These are phyloP conservation scores for Probaryconus sp. DNA, from an alignment of 1,140 invertebrate species.

Conservation along the genomic window DNA sequence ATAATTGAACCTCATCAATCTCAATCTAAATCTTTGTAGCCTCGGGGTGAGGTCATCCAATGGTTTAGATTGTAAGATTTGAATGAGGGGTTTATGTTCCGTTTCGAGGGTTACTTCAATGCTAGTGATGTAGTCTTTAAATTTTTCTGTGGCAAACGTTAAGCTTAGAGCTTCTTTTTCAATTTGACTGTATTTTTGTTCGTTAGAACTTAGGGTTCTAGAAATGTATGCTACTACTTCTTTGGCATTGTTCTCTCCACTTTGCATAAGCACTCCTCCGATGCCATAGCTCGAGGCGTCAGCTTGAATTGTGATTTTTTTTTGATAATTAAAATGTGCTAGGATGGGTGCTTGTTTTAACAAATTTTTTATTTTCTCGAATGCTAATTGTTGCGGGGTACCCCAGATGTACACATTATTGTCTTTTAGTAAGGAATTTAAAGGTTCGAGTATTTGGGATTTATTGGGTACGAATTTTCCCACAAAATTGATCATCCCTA, in stretches of 20 bases:
- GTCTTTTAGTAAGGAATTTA: conserved; percentile 26
- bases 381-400: conserved; percentile 21
- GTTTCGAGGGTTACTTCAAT: conserved; percentile 63
- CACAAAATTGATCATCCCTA: conserved; percentile 48
- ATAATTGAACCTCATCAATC: conserved; percentile 4
- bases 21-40: conserved; percentile 9
- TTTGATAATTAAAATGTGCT: conserved; percentile 44
- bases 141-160: conserved; percentile 68
- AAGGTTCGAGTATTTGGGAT: conserved; percentile 43
- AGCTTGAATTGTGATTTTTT: conserved; percentile 57
- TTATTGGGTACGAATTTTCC: conserved; percentile 45
- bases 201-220: conserved; percentile 61
- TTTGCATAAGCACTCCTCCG: conserved; percentile 49
- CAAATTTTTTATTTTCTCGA: conserved; percentile 29
- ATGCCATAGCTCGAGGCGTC: conserved; percentile 52
- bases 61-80: conserved; percentile 4
- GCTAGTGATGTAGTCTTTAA: conserved; percentile 74
- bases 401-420: conserved; percentile 27
- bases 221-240: conserved; percentile 36
- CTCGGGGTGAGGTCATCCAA: conserved; percentile 2
- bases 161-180: conserved; percentile 77
- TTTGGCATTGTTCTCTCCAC: conserved; percentile 10
- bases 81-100: neutral
- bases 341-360: conserved; percentile 26
- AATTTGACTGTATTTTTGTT: conserved; percentile 75